Evolutionary conservation across 2,888 invertebrate species (phyloP).

Genomic region (Drosophila rubida): DNA sequence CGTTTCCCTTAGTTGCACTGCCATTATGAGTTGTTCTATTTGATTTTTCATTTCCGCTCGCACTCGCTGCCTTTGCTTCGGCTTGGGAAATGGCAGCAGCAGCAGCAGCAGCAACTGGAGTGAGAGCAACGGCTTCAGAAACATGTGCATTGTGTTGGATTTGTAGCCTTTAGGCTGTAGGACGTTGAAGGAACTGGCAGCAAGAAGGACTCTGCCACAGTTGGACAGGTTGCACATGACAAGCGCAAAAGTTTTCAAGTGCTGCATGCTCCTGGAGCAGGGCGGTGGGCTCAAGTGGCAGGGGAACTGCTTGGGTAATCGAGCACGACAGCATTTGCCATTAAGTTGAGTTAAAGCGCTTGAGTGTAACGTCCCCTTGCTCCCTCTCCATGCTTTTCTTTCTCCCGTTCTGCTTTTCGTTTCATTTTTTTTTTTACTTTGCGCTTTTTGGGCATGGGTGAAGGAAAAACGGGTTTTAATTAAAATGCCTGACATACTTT

Average conservation of each 20-base stretch:
- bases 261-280: constrained; percentile 30
- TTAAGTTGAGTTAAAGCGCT: constrained; percentile 70
- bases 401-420: neutral
- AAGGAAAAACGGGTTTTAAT: constrained; percentile 61
- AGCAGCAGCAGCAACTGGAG: neutral
- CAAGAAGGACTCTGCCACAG: constrained; percentile 54
- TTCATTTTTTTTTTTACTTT: constrained; percentile 10
- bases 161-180: constrained; percentile 71
- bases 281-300: neutral
- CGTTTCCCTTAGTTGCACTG: constrained; percentile 11
- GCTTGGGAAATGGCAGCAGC: neutral
- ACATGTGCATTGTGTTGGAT: constrained; percentile 74
- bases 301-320: constrained; percentile 56
- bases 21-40: constrained; percentile 73
- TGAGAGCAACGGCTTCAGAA: constrained; percentile 19
- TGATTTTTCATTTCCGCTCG: constrained; percentile 73
- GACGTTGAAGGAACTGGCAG: constrained; percentile 30
- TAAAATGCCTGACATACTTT: constrained; percentile 72
- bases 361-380: constrained; percentile 32
- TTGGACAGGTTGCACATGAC: constrained; percentile 77
- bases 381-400: neutral
- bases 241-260: constrained; percentile 72
- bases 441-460: constrained; percentile 1
- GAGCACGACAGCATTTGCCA: constrained; percentile 74
- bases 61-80: constrained; percentile 31